phyloP scores from a whole-genome alignment of 2,113 vertebrate genomes.

The Oryzias curvinotus region DNA sequence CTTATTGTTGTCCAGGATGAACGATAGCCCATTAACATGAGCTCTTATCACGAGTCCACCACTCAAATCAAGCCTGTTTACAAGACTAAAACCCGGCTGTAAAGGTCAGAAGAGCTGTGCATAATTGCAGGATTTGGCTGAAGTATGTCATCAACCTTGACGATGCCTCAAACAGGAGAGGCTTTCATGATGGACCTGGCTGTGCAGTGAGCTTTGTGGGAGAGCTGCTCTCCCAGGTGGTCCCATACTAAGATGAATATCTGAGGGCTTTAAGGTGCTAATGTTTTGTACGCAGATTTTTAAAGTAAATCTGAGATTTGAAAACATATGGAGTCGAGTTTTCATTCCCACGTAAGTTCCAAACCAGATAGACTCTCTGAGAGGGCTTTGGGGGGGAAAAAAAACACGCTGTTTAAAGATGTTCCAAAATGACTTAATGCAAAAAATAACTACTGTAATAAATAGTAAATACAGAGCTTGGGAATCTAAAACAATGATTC shows the following conservation, averaged over 20 bases:
- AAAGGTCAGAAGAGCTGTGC: slow-evolving; percentile 20
- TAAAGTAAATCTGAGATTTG: background rate
- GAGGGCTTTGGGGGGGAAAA: too few species aligned
- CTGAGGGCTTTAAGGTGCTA: background rate
- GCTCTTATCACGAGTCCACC: background rate
- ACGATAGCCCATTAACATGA: background rate
- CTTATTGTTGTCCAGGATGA: background rate
- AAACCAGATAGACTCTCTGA: too few species aligned
- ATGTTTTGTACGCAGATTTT: slow-evolving; percentile 2
- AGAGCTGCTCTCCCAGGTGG: background rate
- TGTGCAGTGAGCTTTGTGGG: slow-evolving; percentile 11
- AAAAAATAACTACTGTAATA: too few species aligned
- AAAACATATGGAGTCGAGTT: background rate
- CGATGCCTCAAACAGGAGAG: slow-evolving; percentile 2
- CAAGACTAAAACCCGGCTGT: slow-evolving; percentile 7
- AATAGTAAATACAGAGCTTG: too few species aligned
- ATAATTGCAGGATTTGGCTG: slow-evolving; percentile 22
- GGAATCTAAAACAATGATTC: too few species aligned
- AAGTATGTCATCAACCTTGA: slow-evolving; percentile 8
- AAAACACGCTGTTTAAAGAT: too few species aligned
- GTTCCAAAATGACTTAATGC: too few species aligned
- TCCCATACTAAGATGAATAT: background rate
- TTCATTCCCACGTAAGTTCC: background rate
- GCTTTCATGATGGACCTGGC: slow-evolving; percentile 8
- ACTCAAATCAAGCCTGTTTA: slow-evolving; percentile 16